Conservation (phyloP, 2,888 invertebrate genomes). For the Elmis aenea region DNA sequence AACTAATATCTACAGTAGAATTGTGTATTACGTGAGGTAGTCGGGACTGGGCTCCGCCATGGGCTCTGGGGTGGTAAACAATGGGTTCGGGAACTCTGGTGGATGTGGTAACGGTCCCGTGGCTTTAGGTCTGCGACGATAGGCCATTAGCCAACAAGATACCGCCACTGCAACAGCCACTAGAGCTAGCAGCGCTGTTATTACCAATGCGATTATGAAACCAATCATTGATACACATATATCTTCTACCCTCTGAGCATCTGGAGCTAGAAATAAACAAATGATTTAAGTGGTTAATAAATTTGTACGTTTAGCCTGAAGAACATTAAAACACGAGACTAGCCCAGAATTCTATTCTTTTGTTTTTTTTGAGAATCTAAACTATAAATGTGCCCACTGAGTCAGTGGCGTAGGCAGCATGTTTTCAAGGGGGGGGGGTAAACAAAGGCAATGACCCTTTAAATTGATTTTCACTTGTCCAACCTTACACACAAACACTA, state of each 20-base stretch:
- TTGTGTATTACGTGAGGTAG: constrained; percentile 56
- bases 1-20: constrained; percentile 17
- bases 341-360: no score
- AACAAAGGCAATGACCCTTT: no score
- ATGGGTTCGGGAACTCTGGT: constrained; percentile 90
- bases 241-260: constrained; percentile 62
- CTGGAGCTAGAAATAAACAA: constrained; percentile 47
- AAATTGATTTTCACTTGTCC: no score
- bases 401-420: no score
- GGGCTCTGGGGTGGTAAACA: constrained; percentile 79
- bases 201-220: constrained; percentile 84
- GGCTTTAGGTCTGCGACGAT: constrained; percentile 79
- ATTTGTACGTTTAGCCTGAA: not conserved
- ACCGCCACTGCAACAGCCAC: constrained; percentile 93
- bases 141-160: constrained; percentile 93
- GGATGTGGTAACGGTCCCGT: constrained; percentile 91
- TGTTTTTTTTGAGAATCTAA: no score
- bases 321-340: no score
- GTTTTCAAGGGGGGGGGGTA: no score
- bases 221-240: constrained; percentile 93
- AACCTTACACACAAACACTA: no score
- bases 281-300: constrained; percentile 9
- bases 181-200: constrained; percentile 85
- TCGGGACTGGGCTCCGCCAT: constrained; percentile 79
- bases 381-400: no score